phyloP scores from a whole-genome alignment of 2,888 invertebrate species.

The Archips crataeganus region DNA sequence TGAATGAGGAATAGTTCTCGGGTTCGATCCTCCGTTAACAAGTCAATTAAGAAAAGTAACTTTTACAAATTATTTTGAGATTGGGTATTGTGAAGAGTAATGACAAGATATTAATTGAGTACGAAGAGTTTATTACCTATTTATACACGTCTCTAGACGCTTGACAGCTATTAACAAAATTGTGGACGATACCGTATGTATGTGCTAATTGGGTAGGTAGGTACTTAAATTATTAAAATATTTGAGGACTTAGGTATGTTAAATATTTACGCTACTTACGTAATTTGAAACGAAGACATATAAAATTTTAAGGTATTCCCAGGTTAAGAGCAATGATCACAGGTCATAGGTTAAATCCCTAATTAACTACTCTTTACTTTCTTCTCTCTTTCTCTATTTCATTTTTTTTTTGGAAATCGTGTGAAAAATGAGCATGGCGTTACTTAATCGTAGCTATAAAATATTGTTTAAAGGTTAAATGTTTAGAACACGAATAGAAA shows the following conservation, averaged over 20 bases:
- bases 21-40: conserved; percentile 6
- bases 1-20: neutral
- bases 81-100: neutral
- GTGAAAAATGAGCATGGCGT: too few relatives aligned
- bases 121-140: neutral
- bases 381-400: too few relatives aligned
- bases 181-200: neutral
- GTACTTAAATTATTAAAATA: neutral
- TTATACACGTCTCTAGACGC: neutral
- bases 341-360: too few relatives aligned
- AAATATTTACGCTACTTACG: neutral
- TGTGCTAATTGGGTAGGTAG: neutral
- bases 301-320: too few relatives aligned
- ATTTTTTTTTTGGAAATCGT: too few relatives aligned
- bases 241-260: neutral
- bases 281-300: neutral
- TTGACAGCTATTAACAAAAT: conserved; percentile 4
- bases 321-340: too few relatives aligned
- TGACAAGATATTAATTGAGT: conserved; percentile 6
- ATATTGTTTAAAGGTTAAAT: too few relatives aligned
- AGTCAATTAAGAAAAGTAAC: conserved; percentile 8
- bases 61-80: neutral
- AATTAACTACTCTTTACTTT: too few relatives aligned
- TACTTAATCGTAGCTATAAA: too few relatives aligned
- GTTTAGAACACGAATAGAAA: too few relatives aligned